phyloP scores from a whole-genome alignment of 2,113 vertebrate genomes.

The Microtus pennsylvanicus region DNA sequence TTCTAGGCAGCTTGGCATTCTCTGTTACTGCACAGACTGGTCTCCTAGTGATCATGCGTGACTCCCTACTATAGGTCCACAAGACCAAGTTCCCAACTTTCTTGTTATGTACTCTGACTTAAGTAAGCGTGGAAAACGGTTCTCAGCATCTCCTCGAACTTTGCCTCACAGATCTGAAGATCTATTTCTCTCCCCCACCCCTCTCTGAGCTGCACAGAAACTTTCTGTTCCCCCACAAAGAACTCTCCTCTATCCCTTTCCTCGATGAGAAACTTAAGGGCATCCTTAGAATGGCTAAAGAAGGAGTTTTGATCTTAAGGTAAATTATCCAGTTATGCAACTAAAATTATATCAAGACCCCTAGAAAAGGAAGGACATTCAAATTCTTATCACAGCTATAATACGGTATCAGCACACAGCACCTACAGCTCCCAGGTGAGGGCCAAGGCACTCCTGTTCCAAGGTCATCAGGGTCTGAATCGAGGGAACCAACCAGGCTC shows the following conservation, averaged over 20 bases:
- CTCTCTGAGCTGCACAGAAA: not conserved
- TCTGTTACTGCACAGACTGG: not conserved
- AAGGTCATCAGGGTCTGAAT: not conserved
- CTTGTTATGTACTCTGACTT: not conserved
- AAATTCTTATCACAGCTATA: not conserved
- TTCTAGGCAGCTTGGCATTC: not conserved
- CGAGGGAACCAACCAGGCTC: not conserved
- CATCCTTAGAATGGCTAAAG: not conserved
- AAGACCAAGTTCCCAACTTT: not conserved
- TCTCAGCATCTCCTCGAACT: not conserved
- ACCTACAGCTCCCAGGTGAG: not conserved
- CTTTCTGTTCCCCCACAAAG: not conserved
- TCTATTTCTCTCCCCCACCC: not conserved
- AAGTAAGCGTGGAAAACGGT: not conserved
- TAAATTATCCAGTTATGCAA: not conserved
- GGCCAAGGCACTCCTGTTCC: not conserved
- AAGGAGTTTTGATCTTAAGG: not conserved
- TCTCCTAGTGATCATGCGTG: not conserved
- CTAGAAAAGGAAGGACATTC: not conserved
- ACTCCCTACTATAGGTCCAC: not conserved
- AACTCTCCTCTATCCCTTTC: not conserved
- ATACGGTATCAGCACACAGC: not conserved
- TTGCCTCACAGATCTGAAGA: slow-evolving; percentile 15
- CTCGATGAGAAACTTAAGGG: not conserved
- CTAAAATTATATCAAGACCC: slow-evolving; percentile 30